A percentile compares a stretch with the other conserved stretches of the same genome.
These are phyloP conservation scores for Phymatocera aterrima DNA, from an alignment of 2,888 invertebrate genomes.

Conservation along the genomic window DNA sequence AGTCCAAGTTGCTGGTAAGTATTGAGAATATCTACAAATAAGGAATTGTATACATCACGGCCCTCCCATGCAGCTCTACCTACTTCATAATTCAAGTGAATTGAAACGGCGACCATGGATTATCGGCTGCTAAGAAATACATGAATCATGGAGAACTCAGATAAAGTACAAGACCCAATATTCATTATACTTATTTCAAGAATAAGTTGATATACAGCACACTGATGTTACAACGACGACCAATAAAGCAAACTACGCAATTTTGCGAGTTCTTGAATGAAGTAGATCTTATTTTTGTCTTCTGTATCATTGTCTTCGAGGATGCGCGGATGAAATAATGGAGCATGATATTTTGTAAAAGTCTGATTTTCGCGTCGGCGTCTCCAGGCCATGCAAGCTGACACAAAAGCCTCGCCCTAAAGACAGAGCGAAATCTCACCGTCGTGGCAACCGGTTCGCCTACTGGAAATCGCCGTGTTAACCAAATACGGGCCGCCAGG, in stretches of 20 bases:
- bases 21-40: slow-evolving; percentile 39
- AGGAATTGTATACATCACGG: slow-evolving; percentile 18
- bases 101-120: slow-evolving; percentile 4
- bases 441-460: slow-evolving; percentile 63
- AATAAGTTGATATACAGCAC: no score
- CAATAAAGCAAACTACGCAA: no score
- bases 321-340: neutral
- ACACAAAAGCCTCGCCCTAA: slow-evolving; percentile 36
- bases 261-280: no score
- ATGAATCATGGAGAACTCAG: slow-evolving; percentile 27
- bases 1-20: neutral
- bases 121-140: neutral
- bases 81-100: slow-evolving; percentile 32
- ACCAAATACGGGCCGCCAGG: slow-evolving; percentile 68
- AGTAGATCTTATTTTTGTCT: neutral
- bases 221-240: no score
- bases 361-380: slow-evolving; percentile 17
- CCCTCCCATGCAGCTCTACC: slow-evolving; percentile 1
- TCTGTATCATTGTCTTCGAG: neutral
- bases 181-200: neutral
- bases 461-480: slow-evolving; percentile 65
- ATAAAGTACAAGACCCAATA: neutral
- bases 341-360: neutral
- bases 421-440: slow-evolving; percentile 9
- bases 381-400: slow-evolving; percentile 32